Evolutionary conservation across 1,140 invertebrate species (phyloP).

Genomic region (Drosophila kurseongensis): DNA sequence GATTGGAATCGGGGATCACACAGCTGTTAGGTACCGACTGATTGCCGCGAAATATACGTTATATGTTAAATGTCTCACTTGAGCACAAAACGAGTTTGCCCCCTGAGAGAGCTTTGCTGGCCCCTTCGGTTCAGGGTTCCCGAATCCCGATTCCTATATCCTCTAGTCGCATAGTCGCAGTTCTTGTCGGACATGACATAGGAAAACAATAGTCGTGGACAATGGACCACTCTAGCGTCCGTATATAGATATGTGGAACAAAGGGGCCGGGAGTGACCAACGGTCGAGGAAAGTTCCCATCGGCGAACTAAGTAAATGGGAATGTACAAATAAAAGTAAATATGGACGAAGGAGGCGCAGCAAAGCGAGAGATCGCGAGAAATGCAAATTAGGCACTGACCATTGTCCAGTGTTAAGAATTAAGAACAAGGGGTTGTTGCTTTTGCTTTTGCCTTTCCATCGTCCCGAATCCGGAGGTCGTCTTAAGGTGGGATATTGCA

Average conservation of each 20-base stretch:
- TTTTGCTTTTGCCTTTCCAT: neutral
- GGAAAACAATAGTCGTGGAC: constrained; percentile 35
- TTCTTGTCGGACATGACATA: constrained; percentile 50
- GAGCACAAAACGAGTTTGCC: constrained; percentile 34
- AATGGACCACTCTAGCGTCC: constrained; percentile 9
- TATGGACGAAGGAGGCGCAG: constrained; percentile 3
- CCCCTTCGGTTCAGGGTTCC: neutral
- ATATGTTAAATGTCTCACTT: constrained; percentile 18
- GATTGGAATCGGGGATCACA: constrained; percentile 4
- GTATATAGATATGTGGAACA: constrained; percentile 6
- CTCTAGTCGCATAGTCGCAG: neutral
- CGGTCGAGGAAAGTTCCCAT: constrained; percentile 12
- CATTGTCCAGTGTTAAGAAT: constrained; percentile 25
- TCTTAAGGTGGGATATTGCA: constrained; percentile 34
- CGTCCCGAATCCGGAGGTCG: constrained; percentile 3
- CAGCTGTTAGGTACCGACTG: constrained; percentile 30
- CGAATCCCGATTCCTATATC: neutral
- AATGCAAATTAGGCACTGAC: constrained; percentile 67
- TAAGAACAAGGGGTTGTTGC: constrained; percentile 3
- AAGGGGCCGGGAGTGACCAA: constrained; percentile 11
- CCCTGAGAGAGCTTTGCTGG: constrained; percentile 18
- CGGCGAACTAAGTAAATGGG: neutral
- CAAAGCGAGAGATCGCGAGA: constrained; percentile 34
- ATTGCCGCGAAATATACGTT: constrained; percentile 34
- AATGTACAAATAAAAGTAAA: neutral